A percentile compares a stretch with the other conserved stretches of the same genome.
These are phyloP conservation scores for Solenopsis fugax DNA, from an alignment of 1,140 invertebrate genomes.

Conservation along the genomic window DNA sequence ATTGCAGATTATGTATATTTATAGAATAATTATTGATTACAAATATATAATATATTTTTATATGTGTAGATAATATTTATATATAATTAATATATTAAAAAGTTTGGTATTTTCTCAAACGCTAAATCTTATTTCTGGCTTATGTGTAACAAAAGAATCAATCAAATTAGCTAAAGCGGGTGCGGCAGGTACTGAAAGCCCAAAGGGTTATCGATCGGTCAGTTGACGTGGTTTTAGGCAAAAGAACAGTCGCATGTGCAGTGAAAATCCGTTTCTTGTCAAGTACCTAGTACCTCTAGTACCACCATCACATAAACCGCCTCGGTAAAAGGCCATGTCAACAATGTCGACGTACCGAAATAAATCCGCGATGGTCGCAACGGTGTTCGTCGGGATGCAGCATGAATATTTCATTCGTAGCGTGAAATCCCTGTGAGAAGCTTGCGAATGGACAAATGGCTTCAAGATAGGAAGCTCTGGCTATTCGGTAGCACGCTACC, in stretches of 20 bases:
- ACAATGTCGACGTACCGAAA: constrained; percentile 61
- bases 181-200: not conserved
- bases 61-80: constrained; percentile 1
- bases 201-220: constrained; percentile 50
- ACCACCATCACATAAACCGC: not conserved
- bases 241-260: not conserved
- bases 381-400: constrained; percentile 27
- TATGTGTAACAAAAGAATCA: not conserved
- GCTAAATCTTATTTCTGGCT: not conserved
- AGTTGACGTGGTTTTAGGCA: constrained; percentile 52
- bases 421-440: constrained; percentile 64
- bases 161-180: constrained; percentile 6
- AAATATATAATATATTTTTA: not conserved
- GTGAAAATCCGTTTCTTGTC: not conserved
- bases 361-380: constrained; percentile 10
- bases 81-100: constrained; percentile 1
- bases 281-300: not conserved
- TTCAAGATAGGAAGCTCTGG: constrained; percentile 94
- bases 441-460: constrained; percentile 94
- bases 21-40: constrained; percentile 8
- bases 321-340: constrained; percentile 20
- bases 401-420: constrained; percentile 22
- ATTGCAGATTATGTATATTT: not conserved
- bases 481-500: constrained; percentile 94
- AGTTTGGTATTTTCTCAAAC: not conserved